Percentiles rank a stretch among this genome's conserved stretches.
Evolutionary conservation across 2,888 invertebrate genomes (phyloP).

Genomic region (Operophtera brumata): DNA sequence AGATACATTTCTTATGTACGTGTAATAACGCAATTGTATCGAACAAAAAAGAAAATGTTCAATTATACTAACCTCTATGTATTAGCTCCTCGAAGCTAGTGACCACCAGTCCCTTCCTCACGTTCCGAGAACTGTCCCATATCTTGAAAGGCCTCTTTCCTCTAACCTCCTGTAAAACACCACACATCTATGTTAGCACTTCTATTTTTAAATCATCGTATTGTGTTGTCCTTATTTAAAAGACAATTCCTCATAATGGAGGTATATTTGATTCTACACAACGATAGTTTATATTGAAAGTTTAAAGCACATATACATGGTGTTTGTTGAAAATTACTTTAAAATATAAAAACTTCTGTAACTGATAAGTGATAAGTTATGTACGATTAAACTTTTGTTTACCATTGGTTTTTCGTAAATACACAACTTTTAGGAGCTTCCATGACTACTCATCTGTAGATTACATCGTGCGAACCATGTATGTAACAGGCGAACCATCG

Average conservation of each 20-base stretch:
- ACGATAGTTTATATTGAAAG: not conserved
- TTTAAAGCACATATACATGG: too few relatives aligned
- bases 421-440: constrained; percentile 32
- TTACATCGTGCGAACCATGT: constrained; percentile 25
- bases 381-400: constrained; percentile 23
- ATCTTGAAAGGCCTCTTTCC: constrained; percentile 98
- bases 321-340: not conserved
- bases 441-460: constrained; percentile 31
- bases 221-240: not conserved
- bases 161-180: constrained; percentile 90
- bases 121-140: constrained; percentile 97
- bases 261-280: too few relatives aligned
- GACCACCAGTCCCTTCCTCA: constrained; percentile 95
- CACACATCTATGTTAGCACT: constrained; percentile 18
- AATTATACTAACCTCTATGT: constrained; percentile 83
- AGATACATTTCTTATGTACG: too few relatives aligned
- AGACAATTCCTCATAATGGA: not conserved
- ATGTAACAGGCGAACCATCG: constrained; percentile 25
- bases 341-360: not conserved
- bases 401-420: constrained; percentile 35
- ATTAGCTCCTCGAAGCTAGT: constrained; percentile 94
- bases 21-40: too few relatives aligned
- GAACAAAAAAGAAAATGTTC: too few relatives aligned
- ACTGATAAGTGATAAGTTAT: not conserved
- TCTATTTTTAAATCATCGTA: not conserved